These are phyloP conservation scores for Aphelocoma californica DNA, from an alignment of 2,797 vertebrate genomes.

Conservation along the genomic window DNA sequence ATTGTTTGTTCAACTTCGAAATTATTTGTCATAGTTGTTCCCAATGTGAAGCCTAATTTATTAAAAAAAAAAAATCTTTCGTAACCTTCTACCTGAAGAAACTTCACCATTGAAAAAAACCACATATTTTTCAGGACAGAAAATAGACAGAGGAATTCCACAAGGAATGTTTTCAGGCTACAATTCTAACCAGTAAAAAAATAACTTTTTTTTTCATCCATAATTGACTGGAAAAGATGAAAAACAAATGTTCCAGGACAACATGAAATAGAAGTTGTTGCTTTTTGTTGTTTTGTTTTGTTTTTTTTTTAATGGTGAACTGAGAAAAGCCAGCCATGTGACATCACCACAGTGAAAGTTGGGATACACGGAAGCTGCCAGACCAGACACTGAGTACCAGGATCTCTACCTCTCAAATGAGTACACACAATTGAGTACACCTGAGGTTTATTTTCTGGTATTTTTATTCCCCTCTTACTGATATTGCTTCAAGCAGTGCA, in stretches of 20 bases:
- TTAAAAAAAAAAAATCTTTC: background rate
- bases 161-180: conserved; percentile 24
- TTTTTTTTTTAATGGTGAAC: background rate
- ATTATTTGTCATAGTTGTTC: background rate
- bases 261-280: conserved; percentile 21
- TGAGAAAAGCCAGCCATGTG: conserved; percentile 28
- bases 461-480: background rate
- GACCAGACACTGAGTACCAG: background rate
- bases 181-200: conserved; percentile 10
- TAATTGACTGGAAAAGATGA: conserved; percentile 51
- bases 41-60: background rate
- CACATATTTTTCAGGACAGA: conserved; percentile 24
- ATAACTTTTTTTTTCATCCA: background rate
- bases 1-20: background rate
- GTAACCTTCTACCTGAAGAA: background rate
- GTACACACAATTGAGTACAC: background rate
- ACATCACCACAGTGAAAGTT: background rate
- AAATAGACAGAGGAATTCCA: conserved; percentile 41
- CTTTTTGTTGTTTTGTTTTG: background rate
- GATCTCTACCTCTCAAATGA: background rate
- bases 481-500: background rate
- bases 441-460: background rate
- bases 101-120: background rate
- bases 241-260: conserved; percentile 55
- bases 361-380: conserved; percentile 11